Evolutionary conservation across 2,797 vertebrate species (phyloP), one percentile per base, ranked within the genome.

Genomic region (Schizothorax lantsangensis): DNA sequence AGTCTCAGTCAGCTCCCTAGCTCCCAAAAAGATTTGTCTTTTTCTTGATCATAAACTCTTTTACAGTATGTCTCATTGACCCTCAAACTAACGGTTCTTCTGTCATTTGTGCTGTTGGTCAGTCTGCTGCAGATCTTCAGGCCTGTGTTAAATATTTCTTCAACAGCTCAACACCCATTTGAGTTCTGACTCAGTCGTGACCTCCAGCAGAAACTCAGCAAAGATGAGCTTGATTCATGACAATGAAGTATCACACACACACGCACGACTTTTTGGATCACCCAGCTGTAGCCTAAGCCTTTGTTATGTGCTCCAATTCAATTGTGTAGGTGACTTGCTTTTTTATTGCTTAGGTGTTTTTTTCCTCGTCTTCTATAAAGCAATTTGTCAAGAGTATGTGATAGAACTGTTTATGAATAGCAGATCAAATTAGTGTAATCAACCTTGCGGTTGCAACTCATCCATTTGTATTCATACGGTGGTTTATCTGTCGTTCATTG

Each of bases 391-490:
- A 74, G 59, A 81, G 43, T 33, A 47, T 75, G 79, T 86, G 79
- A 86, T 81, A 81, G 57, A 81, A 74, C 69, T 47, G 69, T 81
- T 74, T 81, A 47, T 86, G 84, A 86, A 86, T 62, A 81, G 43
- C 79, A 73, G 69, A 86, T 86, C 30, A 81, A 86, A 86, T 86
- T 86, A 74, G 78, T 74, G 43, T 75, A 81, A 86, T 81, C 84
- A 81, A 73, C 79, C 43, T 62, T 73, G 68, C 43, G 69, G 84
- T 74, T 81, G 43, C 57, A 64, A 66, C 9, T 14, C n/a, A 40
- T 75, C 45, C 79, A 85, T 85, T 86, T 81, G 40, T 81, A 81
- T 86, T 74, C 79, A 75, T 81, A 30, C 23, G 4, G 30, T 66
- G 36, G 17, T 54, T 71, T 49, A 36, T 73, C 54, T 64, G 40